Base-by-base conservation (phyloP, 1,140 invertebrate species). In the Drosophila baimaii region DNA sequence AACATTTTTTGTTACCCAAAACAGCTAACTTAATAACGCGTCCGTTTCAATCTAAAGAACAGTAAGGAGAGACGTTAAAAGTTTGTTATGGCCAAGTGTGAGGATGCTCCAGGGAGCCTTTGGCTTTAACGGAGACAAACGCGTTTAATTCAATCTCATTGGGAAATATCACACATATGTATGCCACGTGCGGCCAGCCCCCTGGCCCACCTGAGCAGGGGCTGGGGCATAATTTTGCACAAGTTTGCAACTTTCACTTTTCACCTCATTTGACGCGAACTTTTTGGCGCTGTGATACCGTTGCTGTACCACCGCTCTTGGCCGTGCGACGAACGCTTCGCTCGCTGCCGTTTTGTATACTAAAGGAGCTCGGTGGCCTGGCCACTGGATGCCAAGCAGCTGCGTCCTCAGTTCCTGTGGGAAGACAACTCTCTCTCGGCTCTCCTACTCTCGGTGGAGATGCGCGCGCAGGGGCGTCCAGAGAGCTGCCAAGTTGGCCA, bases 211-310 rank as follows among this genome's bases (percentile, higher is more conserved):
- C 69, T 71, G 41, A 21, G 13, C 17, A 27, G 15, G 61, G 49
- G 47, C 62, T 52, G 65, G 35, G 33, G 21, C 37, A 71, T 58
- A 29, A 70, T 47, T 71, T 58, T 37, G 66, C 66, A 41, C 41
- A 51, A 76, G 57, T 63, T 63, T 35, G 65, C 47, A 79, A 86
- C 84, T 86, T 86, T 86, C 79, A 86, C 83, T 82, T 82, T 83
- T 79, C 71, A 79, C 79, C 79, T 66, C 43, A 88, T 55, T 70
- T 63, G 47, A 70, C 71, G 83, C 71, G 77, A 64, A 55, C 62
- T 54, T 70, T 52, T 79, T 75, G 70, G 57, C 70, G 76, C 75
- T 76, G 51, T n/a, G 52, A 46, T 75, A 52, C 44, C 54, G 44
- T 37, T 27, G 49, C 23, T 62, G 61, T 43, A n/a, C 52, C 63